Evolutionary conservation across 2,888 invertebrate genomes (phyloP).

Genomic region (Ochropacha duplaris): DNA sequence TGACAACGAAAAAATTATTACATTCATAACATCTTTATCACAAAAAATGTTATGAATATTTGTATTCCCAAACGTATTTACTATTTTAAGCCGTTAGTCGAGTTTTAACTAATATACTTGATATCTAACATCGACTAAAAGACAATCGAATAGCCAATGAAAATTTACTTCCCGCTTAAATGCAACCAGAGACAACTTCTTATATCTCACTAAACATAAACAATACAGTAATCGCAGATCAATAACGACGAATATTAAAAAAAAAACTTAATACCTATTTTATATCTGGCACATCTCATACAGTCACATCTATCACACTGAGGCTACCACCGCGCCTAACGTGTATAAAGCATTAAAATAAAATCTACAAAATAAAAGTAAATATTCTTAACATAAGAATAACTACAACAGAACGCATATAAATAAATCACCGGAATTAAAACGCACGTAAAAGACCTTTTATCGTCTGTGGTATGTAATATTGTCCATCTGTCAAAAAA

Average conservation of each 20-base stretch:
- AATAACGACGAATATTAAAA: constrained; percentile 48
- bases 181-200: neutral
- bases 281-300: constrained; percentile 67
- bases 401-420: constrained; percentile 49
- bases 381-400: constrained; percentile 80
- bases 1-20: constrained; percentile 1
- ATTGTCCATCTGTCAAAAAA: neutral
- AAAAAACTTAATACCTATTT: constrained; percentile 46
- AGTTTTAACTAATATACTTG: neutral
- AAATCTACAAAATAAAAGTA: constrained; percentile 58
- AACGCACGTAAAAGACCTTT: neutral
- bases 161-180: neutral
- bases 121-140: neutral
- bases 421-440: constrained; percentile 39
- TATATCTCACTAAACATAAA: constrained; percentile 23
- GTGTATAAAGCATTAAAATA: constrained; percentile 24
- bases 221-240: constrained; percentile 57
- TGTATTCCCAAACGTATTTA: neutral
- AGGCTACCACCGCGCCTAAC: constrained; percentile 45
- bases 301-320: constrained; percentile 50
- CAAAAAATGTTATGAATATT: too few species aligned
- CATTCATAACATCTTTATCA: too few species aligned
- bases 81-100: neutral
- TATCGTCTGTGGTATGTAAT: neutral
- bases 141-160: neutral